phyloP scores from a whole-genome alignment of 2,113 vertebrate species.

The Gracilinanus agilis region DNA sequence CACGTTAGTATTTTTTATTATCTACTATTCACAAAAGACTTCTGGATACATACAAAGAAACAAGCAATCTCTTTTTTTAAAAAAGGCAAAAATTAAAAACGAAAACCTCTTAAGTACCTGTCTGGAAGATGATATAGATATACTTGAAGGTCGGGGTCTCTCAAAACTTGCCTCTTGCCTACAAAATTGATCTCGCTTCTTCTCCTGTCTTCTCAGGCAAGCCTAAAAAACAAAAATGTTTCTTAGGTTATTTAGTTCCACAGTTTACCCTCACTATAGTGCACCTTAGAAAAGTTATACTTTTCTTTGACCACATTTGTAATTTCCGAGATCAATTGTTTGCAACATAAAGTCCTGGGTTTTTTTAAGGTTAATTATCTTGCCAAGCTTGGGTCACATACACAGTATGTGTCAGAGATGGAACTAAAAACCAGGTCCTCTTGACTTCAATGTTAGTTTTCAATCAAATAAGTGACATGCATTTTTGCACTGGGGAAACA shows the following conservation, averaged over 20 bases:
- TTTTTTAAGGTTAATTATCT: neutral
- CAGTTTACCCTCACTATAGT: neutral
- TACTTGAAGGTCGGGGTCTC: conserved; percentile 60
- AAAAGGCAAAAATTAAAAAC: neutral
- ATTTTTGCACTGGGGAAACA: neutral
- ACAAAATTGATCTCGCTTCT: conserved; percentile 56
- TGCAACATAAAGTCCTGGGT: neutral
- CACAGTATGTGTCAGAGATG: neutral
- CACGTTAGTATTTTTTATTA: neutral
- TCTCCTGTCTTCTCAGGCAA: conserved; percentile 76
- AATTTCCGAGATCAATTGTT: neutral
- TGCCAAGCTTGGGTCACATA: neutral
- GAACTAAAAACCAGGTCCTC: neutral
- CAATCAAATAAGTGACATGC: neutral
- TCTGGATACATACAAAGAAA: neutral
- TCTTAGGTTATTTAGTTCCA: neutral
- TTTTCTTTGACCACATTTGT: neutral
- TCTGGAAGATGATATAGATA: conserved; percentile 49
- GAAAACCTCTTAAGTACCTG: conserved; percentile 67
- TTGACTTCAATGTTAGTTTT: neutral
- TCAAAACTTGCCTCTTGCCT: conserved; percentile 69
- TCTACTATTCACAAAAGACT: neutral
- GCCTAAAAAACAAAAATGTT: conserved; percentile 65
- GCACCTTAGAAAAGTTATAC: neutral
- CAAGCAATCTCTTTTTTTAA: neutral